Evolutionary conservation across 2,888 invertebrate genomes (phyloP).

Genomic region (Ochropacha duplaris): DNA sequence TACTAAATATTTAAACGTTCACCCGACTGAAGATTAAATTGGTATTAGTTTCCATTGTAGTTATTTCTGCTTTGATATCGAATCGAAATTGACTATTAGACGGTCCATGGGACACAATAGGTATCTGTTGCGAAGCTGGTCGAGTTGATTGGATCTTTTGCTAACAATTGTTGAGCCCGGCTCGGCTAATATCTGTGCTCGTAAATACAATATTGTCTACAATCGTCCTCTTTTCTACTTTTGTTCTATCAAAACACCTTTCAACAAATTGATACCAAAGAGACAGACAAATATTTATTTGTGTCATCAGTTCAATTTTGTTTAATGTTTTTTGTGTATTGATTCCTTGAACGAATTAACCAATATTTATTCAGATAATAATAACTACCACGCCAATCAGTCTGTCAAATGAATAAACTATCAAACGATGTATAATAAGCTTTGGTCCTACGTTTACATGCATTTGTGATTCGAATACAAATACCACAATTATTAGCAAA

Average conservation of each 20-base stretch:
- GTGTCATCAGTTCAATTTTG: background rate
- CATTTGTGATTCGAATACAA: no score
- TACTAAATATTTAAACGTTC: constrained; percentile 16
- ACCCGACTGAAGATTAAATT: constrained; percentile 14
- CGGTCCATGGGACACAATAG: constrained; percentile 19
- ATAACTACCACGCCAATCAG: no score
- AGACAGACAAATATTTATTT: background rate
- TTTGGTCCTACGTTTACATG: no score
- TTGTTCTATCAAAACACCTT: background rate
- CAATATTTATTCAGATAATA: no score
- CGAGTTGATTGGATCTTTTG: constrained; percentile 22
- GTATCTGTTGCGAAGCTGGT: constrained; percentile 12
- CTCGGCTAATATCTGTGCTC: background rate
- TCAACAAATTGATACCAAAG: background rate
- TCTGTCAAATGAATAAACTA: no score
- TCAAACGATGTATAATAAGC: no score
- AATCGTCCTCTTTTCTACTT: background rate
- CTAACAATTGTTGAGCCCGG: constrained; percentile 9
- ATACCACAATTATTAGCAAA: no score
- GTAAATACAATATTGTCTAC: background rate
- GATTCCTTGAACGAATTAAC: no score
- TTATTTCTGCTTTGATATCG: constrained; percentile 14
- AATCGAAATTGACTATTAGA: constrained; percentile 25
- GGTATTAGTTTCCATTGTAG: constrained; percentile 15
- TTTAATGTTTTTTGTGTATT: background rate